These are phyloP conservation scores for Scartelaos histophorus DNA, from an alignment of 2,113 vertebrate genomes.

Conservation along the genomic window DNA sequence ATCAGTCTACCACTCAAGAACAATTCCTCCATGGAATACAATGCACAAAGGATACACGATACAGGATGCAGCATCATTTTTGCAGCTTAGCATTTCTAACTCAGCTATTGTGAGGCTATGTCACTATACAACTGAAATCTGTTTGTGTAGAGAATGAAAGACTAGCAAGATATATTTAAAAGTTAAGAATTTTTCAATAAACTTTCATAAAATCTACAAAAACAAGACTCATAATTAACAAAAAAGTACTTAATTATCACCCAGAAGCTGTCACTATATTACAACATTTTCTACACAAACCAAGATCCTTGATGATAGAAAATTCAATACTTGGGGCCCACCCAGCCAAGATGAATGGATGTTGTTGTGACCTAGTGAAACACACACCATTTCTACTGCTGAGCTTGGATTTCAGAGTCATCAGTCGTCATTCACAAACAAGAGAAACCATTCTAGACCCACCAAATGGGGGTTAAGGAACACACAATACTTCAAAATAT, in stretches of 20 bases:
- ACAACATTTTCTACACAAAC: neutral
- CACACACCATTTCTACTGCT: slow-evolving; percentile 15
- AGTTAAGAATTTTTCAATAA: no score
- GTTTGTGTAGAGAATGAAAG: neutral
- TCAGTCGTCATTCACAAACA: slow-evolving; percentile 27
- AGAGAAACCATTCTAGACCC: neutral
- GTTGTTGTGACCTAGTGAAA: slow-evolving; percentile 25
- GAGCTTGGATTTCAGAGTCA: slow-evolving; percentile 34
- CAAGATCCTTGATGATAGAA: neutral
- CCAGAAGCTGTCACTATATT: neutral
- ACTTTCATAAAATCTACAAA: neutral
- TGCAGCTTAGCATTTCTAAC: neutral
- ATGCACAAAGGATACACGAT: neutral
- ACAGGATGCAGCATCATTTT: neutral
- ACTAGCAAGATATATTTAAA: no score
- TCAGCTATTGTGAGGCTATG: neutral
- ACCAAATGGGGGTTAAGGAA: neutral
- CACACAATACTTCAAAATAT: no score
- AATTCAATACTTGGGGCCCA: slow-evolving; percentile 13
- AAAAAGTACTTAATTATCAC: no score
- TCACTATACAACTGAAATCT: neutral
- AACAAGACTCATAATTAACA: no score
- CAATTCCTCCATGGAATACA: neutral
- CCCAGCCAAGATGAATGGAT: slow-evolving; percentile 24
- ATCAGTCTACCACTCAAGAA: neutral